Percentiles rank a stretch among this genome's conserved stretches.
Evolutionary conservation across 2,797 vertebrate species (phyloP).

Genomic region (Agapornis canus): DNA sequence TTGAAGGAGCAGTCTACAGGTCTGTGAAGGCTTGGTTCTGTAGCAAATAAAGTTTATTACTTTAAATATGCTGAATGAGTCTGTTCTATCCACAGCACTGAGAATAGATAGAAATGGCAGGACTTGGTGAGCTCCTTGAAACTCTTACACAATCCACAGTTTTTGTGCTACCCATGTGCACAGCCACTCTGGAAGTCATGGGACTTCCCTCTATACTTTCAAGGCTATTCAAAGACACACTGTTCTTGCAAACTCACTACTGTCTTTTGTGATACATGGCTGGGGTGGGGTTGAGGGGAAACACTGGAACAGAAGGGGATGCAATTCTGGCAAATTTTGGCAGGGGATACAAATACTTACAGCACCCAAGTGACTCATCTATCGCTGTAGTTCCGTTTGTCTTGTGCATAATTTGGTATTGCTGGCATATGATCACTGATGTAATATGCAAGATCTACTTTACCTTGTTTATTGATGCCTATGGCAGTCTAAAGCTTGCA

Average conservation of each 20-base stretch:
- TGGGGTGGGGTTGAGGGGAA: background rate
- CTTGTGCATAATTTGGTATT: background rate
- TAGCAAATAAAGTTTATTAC: background rate
- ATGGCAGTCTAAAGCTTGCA: background rate
- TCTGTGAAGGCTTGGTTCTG: background rate
- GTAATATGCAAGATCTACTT: background rate
- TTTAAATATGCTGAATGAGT: background rate
- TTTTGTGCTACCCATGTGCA: background rate
- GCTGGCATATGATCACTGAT: background rate
- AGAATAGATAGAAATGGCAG: background rate
- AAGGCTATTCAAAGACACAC: background rate
- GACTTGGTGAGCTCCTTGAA: background rate
- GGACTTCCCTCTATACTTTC: background rate
- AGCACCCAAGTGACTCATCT: background rate
- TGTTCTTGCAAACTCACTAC: background rate
- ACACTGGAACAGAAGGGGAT: background rate
- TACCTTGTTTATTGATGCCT: background rate
- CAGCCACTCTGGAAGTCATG: rapidly evolving
- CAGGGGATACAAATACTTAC: background rate
- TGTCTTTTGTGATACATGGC: background rate
- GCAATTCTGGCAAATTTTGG: background rate
- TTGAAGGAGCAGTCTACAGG: background rate
- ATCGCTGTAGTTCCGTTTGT: background rate
- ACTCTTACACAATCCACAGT: background rate
- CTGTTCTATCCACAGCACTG: background rate